Conservation (phyloP, 2,888 invertebrate genomes). For the Leucophenga maculata region DNA sequence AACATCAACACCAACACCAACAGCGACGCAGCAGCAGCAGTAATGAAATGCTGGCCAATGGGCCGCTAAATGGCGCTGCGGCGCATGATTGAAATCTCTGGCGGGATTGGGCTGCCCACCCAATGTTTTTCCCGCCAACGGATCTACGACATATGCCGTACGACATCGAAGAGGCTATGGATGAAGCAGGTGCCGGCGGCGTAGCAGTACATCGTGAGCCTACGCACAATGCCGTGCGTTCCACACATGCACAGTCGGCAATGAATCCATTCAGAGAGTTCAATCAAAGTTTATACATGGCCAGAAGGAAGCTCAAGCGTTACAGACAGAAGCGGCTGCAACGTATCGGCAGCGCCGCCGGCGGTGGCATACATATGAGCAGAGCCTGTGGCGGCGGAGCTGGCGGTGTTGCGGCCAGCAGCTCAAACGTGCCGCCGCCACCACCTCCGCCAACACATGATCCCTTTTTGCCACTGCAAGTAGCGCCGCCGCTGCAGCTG, state of each 20-base stretch:
- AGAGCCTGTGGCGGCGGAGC: background rate
- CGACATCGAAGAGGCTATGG: slow-evolving; percentile 50
- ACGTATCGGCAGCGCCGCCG: slow-evolving; percentile 29
- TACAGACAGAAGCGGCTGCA: slow-evolving; percentile 58
- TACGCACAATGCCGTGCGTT: slow-evolving; percentile 19
- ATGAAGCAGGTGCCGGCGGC: slow-evolving; percentile 16
- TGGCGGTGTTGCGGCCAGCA: slow-evolving; percentile 21
- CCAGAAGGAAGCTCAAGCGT: slow-evolving; percentile 67
- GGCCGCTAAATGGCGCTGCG: slow-evolving; percentile 76
- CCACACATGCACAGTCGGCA: slow-evolving; percentile 6
- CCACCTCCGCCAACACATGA: slow-evolving; percentile 20
- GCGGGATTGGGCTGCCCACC: slow-evolving; percentile 72
- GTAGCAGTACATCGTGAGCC: background rate
- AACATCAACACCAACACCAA: slow-evolving; percentile 13
- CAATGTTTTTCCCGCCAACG: slow-evolving; percentile 70
- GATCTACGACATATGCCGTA: slow-evolving; percentile 42
- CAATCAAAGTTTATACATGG: slow-evolving; percentile 68
- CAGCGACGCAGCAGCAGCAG: slow-evolving; percentile 41
- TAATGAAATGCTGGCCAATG: slow-evolving; percentile 37
- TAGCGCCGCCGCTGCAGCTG: slow-evolving; percentile 44
- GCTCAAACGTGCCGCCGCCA: slow-evolving; percentile 9
- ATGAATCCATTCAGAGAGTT: slow-evolving; percentile 61
- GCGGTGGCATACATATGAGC: background rate
- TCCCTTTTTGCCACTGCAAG: slow-evolving; percentile 41
- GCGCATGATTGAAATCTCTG: slow-evolving; percentile 79